A percentile compares a stretch with the other conserved stretches of the same genome.
phyloP scores from a whole-genome alignment of 2,113 vertebrate species.

The Lophotis ruficrista region DNA sequence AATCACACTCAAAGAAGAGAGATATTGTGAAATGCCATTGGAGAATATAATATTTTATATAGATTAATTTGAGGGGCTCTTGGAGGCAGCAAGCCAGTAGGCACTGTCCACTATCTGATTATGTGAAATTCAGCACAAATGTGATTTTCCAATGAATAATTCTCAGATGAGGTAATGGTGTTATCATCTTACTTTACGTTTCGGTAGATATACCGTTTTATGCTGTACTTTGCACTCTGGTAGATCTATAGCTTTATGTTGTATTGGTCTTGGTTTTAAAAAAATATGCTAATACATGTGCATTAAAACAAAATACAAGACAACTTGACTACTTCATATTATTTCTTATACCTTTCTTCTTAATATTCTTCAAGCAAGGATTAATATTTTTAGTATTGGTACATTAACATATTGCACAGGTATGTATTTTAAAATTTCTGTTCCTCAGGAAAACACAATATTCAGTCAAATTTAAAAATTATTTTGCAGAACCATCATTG shows the following conservation, averaged over 20 bases:
- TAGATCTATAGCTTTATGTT: neutral
- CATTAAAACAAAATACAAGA: neutral
- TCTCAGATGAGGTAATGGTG: neutral
- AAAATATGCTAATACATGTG: neutral
- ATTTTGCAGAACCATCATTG: neutral
- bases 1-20: neutral
- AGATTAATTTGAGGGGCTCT: neutral
- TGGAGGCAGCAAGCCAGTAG: neutral
- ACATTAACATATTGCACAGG: neutral
- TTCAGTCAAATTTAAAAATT: neutral
- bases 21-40: neutral
- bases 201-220: neutral
- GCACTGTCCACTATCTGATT: neutral
- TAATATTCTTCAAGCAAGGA: neutral
- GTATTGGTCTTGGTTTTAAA: neutral
- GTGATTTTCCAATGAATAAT: neutral
- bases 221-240: neutral
- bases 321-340: neutral
- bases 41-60: neutral
- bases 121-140: neutral
- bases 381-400: neutral
- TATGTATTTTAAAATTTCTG: neutral
- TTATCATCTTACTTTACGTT: neutral
- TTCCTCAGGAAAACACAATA: neutral
- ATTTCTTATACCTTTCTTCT: neutral